A percentile compares a stretch with the other conserved stretches of the same genome.
Conservation (phyloP, 53 echinoderm and acorn worm genomes). For the Hippasteria phrygiana region DNA sequence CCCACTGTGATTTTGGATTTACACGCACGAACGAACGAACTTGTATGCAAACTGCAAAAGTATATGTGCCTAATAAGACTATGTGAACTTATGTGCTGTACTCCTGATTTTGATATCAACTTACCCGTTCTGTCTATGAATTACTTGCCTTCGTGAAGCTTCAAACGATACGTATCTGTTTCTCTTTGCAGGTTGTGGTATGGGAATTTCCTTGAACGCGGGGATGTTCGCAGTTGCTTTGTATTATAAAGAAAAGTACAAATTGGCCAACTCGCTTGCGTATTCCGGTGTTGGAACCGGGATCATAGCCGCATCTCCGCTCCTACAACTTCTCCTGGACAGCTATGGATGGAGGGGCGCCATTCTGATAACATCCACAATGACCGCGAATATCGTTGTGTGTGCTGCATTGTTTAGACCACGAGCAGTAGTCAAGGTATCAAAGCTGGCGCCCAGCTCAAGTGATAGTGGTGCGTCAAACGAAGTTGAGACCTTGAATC, state of each 20-base stretch:
- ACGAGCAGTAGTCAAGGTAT: neutral
- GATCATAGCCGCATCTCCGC: neutral
- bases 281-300: conserved; percentile 8
- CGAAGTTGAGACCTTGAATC: neutral
- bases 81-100: too few species aligned
- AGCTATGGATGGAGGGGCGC: conserved; percentile 36
- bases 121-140: too few species aligned
- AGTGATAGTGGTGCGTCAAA: neutral
- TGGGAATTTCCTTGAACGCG: conserved; percentile 1
- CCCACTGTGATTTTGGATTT: too few species aligned
- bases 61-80: too few species aligned
- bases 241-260: conserved; percentile 11
- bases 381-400: neutral
- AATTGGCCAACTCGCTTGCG: neutral
- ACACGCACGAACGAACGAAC: too few species aligned
- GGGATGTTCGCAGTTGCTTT: neutral
- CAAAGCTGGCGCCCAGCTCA: neutral
- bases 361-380: neutral
- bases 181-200: conserved; percentile 15
- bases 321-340: conserved; percentile 23
- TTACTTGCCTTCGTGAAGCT: too few species aligned
- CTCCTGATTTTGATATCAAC: too few species aligned
- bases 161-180: too few species aligned
- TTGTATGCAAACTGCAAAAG: too few species aligned
- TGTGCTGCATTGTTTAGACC: neutral